Conservation (phyloP, 2,113 vertebrate genomes). For the Cavia porcellus region DNA sequence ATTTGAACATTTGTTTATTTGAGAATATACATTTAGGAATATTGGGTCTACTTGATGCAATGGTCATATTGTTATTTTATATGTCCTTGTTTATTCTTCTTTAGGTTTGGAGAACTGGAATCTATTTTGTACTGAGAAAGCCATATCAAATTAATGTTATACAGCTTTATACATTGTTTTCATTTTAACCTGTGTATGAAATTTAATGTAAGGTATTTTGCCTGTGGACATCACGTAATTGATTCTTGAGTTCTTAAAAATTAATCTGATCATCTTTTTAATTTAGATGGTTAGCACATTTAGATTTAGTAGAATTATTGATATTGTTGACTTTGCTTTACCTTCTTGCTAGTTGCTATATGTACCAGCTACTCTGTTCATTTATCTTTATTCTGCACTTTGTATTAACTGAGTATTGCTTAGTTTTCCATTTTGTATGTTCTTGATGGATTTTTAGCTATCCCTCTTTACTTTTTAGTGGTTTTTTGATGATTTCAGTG, state of each 20-base stretch:
- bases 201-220: not conserved
- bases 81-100: not conserved
- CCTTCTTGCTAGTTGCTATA: not conserved
- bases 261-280: not conserved
- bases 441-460: not conserved
- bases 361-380: not conserved
- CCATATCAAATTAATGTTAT: not conserved
- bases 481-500: not conserved
- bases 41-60: not conserved
- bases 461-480: not conserved
- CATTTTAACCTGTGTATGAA: not conserved
- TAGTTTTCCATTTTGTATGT: not conserved
- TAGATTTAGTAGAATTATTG: not conserved
- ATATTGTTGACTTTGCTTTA: not conserved
- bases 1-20: not conserved
- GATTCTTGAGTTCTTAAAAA: not conserved
- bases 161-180: not conserved
- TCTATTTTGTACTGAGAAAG: not conserved
- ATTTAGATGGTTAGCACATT: not conserved
- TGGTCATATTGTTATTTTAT: not conserved
- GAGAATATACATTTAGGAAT: not conserved
- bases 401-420: not conserved
- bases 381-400: not conserved
- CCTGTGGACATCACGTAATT: not conserved
- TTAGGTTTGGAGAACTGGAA: not conserved